Evolutionary conservation across 2,797 vertebrate genomes (phyloP), one percentile per base, ranked within the genome.

Genomic region (Microcaecilia unicolor): DNA sequence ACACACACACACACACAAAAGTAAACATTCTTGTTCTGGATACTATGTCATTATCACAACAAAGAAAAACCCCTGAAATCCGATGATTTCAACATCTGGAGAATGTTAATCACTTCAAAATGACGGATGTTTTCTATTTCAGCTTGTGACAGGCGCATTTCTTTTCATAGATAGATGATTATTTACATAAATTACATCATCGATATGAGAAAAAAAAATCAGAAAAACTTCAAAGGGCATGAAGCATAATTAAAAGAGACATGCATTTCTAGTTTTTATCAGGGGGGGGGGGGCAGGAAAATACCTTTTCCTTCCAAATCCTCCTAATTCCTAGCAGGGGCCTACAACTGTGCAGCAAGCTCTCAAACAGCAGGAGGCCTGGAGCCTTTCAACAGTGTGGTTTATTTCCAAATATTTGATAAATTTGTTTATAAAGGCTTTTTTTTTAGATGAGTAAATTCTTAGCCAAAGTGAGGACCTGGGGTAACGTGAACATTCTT

Each of bases 21-120:
- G 86, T 85, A 88, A 91, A 87, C 85, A 84, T 78, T 85, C 82
- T 77, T 72, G 73, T 76, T 83, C 79, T 81, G 87, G 78, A 78
- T 85, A 86, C 81, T 83, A 81, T 84, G 80, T 86, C 84, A 88
- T 88, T 87, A 88, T 85, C 84, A 87, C 87, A 88, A 88, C 87
- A 87, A 88, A 89, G 84, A 58, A 64, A 79, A 80, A 83, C 79
- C 84, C 77, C 78, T 85, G 87, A 88, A 90, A 90, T 78, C 72
- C 43, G 85, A 90, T 75, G 80, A 85, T 72, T 70, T 74, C 78
- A 76, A 85, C 88, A 88, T 91, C 88, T 88, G 85, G 87, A 87
- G 78, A 74, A 67, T 58, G 82, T 89, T 91, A 87, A 89, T 90
- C 83, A 81, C 74, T 78, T 75, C 75, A 83, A 79, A 83, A 83